Evolutionary conservation across 2,113 vertebrate species (phyloP).

Genomic region (Hemiprocne comata): DNA sequence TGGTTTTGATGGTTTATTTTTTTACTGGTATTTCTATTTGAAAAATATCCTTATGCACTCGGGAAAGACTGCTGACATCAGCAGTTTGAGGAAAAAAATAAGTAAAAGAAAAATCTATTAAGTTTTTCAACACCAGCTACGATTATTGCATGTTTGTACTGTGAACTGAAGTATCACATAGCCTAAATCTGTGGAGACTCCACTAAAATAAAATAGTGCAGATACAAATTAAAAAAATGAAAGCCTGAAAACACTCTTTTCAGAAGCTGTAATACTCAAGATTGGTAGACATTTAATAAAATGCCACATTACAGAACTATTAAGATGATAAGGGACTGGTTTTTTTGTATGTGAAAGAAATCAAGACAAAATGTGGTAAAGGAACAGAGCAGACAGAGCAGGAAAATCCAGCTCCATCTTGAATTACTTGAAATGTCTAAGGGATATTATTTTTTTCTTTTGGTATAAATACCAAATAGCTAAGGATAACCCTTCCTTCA

Average conservation of each 20-base stretch:
- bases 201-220: background rate
- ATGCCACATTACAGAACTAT: background rate
- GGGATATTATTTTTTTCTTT: background rate
- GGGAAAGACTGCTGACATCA: background rate
- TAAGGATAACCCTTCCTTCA: background rate
- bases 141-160: background rate
- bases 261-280: background rate
- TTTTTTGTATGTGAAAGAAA: background rate
- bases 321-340: background rate
- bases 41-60: background rate
- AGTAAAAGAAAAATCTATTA: slow-evolving; percentile 29
- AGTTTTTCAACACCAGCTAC: background rate
- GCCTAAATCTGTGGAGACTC: background rate
- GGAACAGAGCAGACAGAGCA: background rate
- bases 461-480: background rate
- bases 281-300: background rate
- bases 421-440: background rate
- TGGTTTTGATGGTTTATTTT: background rate
- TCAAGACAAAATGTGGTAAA: background rate
- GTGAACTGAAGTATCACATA: background rate
- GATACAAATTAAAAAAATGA: background rate
- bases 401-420: background rate
- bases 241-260: background rate
- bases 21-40: background rate
- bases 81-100: background rate